A percentile compares a stretch with the other conserved stretches of the same genome.
Evolutionary conservation across 2,113 vertebrate genomes (phyloP).

Genomic region (Rallus limicola): DNA sequence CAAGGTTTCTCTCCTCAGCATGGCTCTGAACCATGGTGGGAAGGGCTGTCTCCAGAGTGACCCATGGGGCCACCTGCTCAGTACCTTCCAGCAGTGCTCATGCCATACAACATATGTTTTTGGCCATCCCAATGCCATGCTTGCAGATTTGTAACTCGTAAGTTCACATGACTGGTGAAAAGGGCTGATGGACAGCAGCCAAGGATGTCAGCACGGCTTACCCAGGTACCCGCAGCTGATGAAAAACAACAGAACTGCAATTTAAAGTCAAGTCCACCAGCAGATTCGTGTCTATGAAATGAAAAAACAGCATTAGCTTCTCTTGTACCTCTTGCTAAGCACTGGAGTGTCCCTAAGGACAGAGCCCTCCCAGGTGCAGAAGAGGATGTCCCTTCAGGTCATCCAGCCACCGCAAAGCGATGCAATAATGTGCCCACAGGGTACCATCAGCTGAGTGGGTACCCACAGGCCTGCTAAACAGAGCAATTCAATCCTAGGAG

Average conservation of each 20-base stretch:
- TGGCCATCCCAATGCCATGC: background rate
- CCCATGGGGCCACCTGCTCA: accelerated
- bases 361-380: background rate
- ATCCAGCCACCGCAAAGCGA: background rate
- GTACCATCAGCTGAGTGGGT: background rate
- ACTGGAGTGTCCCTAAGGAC: background rate
- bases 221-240: background rate
- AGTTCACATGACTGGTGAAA: background rate
- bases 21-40: background rate
- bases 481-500: background rate
- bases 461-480: background rate
- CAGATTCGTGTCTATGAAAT: background rate
- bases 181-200: background rate
- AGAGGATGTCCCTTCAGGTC: background rate
- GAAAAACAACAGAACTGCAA: background rate
- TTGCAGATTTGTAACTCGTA: background rate
- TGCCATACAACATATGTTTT: background rate
- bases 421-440: background rate
- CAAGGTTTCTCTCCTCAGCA: background rate
- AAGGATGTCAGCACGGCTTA: background rate
- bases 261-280: background rate
- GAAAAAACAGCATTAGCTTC: background rate
- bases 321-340: background rate
- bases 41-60: background rate
- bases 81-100: background rate